Conservation (phyloP, 1,140 invertebrate species). For the Drosophila micromelanica region DNA sequence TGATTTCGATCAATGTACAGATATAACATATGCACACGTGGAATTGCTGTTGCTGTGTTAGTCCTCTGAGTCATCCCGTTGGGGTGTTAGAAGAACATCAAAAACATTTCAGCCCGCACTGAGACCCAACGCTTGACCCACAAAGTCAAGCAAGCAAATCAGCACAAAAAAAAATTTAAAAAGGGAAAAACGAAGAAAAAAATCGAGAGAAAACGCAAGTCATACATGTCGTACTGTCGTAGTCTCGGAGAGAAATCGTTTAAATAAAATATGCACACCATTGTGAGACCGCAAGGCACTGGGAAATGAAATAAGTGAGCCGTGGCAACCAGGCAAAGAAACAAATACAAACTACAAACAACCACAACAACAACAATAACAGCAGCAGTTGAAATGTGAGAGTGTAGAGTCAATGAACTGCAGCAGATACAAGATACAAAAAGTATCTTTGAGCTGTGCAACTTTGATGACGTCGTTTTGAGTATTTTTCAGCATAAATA, state of each 20-base stretch:
- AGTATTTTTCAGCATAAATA: conserved; percentile 12
- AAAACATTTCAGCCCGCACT: conserved; percentile 33
- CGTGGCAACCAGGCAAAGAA: conserved; percentile 41
- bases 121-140: conserved; percentile 60
- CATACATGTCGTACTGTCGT: conserved; percentile 26
- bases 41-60: conserved; percentile 27
- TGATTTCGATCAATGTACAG: background rate
- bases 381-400: conserved; percentile 6
- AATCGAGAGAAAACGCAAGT: conserved; percentile 45
- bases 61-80: conserved; percentile 16
- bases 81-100: conserved; percentile 22
- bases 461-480: conserved; percentile 35
- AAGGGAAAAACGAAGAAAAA: background rate
- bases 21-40: conserved; percentile 20
- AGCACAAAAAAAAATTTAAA: conserved; percentile 19
- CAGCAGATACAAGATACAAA: conserved; percentile 45
- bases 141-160: conserved; percentile 57
- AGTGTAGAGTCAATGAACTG: conserved; percentile 61
- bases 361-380: conserved; percentile 1
- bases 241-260: conserved; percentile 26
- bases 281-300: conserved; percentile 55
- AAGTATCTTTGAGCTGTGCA: conserved; percentile 37
- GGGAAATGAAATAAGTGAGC: conserved; percentile 72
- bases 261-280: conserved; percentile 72
- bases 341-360: conserved; percentile 8